Base-by-base conservation (phyloP, 2,113 vertebrate species). In the Otus sunia region DNA sequence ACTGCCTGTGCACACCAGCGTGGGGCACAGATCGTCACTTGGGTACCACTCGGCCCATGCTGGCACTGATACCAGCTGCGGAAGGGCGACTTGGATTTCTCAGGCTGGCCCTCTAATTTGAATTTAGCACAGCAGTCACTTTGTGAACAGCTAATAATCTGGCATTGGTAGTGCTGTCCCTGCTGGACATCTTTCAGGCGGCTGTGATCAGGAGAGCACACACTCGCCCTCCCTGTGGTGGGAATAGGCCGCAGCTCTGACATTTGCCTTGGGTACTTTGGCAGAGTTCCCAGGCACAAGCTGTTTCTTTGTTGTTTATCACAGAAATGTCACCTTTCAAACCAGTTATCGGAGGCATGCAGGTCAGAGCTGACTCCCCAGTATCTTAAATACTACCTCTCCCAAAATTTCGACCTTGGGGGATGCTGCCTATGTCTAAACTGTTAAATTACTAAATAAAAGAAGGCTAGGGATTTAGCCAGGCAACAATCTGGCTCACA, bases 261-360 rank as follows among this genome's bases (percentile, higher is more conserved):
- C 27, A 60, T 94, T 94, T 91, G 92, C 93, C 87, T 96, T 82
- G 90, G 94, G 93, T 94, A 82, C 58, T 90, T 95, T 97, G 96
- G 96, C 94, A 76, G 36, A 53, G 4, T 68, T 91, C 93, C 96
- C 89, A 90, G 92, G 58, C 93, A 91, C 94, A 97, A 96, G 96
- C 94, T 95, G 94, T 64, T 95, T 91, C 85, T 96, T 96, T 96
- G 94, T 91, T 95, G 93, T 95, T 96, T 95, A 95, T 97, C 93
- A 79, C 92, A 91, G 92, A 95, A 96, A 95, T 91, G 90, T 93
- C 94, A 94, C 94, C 87, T 96, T 96, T 94, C 62, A 94, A 90
- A 45, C 73, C 62, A 82, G 81, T 74, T 96, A 73, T 96, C 10
- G 0, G 66, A 87, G 58, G 29, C 30, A 6, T 32, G 53, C 90